Base-by-base conservation (phyloP, 2,113 vertebrate genomes). In the Chunga burmeisteri region DNA sequence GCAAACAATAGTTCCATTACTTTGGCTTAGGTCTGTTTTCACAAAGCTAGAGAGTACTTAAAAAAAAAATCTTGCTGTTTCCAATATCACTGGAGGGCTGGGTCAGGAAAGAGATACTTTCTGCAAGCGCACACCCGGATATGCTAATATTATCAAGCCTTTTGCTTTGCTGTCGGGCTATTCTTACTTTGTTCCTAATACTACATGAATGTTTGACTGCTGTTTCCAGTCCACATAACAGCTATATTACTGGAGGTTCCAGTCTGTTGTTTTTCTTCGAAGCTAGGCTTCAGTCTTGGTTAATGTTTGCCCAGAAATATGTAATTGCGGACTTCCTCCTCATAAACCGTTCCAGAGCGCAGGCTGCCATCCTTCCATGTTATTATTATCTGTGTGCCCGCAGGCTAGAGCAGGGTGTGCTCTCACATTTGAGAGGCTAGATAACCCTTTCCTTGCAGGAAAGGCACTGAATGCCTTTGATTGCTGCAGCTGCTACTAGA, bases 261-360 rank as follows among this genome's bases (percentile, higher is more conserved):
- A 97, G 96, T 82, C 97, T 96, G 97, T 95, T 98, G 96, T 98
- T 98, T 98, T 96, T 95, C 98, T 98, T 95, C 94, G 86, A 98
- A 97, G 97, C 98, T 98, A 96, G 95, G 97, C 97, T 98, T 97
- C 97, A 96, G 96, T 97, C 98, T 98, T 97, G 98, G 99, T 99
- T 99, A 98, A 98, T 98, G 98, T 99, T 99, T 99, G 98, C 98
- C 98, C 98, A 98, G 98, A 99, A 98, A 98, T 98, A 98, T 99
- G 98, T 98, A 98, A 99, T 99, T 98, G 98, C 81, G 84, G 98
- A 98, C 98, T 99, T 99, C 98, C 98, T 98, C 98, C 97, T 98
- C 98, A 98, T 98, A 98, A 99, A 98, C 98, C 95, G 97, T 98
- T 98, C 98, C 98, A 98, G 98, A 98, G 98, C 68, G 40, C 86